Percentiles rank a stretch among this genome's conserved stretches.
Evolutionary conservation across 2,888 invertebrate species (phyloP).

Genomic region (Euproctis similis): DNA sequence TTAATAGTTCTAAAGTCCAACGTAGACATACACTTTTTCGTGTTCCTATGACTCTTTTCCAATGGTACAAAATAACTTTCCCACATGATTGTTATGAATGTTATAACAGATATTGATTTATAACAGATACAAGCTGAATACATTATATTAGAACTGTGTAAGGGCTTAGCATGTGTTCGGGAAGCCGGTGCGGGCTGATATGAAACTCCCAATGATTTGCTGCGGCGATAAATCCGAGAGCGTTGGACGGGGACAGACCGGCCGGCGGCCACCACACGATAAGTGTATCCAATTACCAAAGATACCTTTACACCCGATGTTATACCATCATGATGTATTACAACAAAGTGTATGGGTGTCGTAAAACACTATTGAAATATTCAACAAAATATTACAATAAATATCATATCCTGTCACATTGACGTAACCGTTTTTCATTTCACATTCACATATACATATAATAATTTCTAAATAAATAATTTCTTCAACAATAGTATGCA

Average conservation of each 20-base stretch:
- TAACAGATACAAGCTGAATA: no score
- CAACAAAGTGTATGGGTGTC: conserved; percentile 30
- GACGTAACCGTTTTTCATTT: conserved; percentile 1
- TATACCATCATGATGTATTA: conserved; percentile 39
- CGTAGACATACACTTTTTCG: no score
- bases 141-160: no score
- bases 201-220: conserved; percentile 64
- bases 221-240: conserved; percentile 52
- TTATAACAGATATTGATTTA: no score
- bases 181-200: conserved; percentile 34
- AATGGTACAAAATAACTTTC: no score
- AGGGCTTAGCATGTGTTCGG: conserved; percentile 12
- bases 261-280: conserved; percentile 59
- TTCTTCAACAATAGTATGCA: no score
- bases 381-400: conserved; percentile 5
- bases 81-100: no score
- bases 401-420: neutral
- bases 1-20: no score
- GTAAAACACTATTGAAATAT: conserved; percentile 23
- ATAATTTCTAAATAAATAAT: no score
- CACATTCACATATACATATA: no score
- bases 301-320: conserved; percentile 48
- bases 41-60: no score
- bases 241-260: conserved; percentile 49
- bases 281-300: conserved; percentile 68